phyloP scores from a whole-genome alignment of 2,888 invertebrate genomes.

The Parnassius glacialis region DNA sequence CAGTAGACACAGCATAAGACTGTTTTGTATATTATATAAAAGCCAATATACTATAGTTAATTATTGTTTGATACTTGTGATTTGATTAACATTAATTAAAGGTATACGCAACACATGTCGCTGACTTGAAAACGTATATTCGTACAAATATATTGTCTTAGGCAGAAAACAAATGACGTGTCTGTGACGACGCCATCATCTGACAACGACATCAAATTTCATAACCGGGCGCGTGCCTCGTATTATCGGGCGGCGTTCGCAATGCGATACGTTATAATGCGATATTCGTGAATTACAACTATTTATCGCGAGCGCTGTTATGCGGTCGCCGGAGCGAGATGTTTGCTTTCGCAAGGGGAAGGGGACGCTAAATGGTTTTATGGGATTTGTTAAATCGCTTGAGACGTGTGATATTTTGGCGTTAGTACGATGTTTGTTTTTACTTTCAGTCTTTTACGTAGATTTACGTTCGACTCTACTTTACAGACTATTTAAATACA shows the following conservation, averaged over 20 bases:
- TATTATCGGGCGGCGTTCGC: constrained; percentile 68
- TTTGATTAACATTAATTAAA: too few relatives aligned
- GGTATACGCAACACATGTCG: too few relatives aligned
- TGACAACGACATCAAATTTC: constrained; percentile 60
- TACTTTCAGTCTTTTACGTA: constrained; percentile 27
- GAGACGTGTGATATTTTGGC: constrained; percentile 39
- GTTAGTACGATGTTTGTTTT: constrained; percentile 39
- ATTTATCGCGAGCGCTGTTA: constrained; percentile 63
- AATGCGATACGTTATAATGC: constrained; percentile 50
- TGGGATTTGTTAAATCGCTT: constrained; percentile 61
- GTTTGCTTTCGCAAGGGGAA: constrained; percentile 38
- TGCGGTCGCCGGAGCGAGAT: constrained; percentile 54
- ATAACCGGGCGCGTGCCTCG: constrained; percentile 72
- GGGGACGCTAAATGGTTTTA: constrained; percentile 45
- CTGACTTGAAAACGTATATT: too few relatives aligned
- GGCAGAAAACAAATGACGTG: constrained; percentile 20
- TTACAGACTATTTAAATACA: background rate
- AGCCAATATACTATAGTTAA: too few relatives aligned
- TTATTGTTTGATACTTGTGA: too few relatives aligned
- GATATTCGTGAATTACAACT: constrained; percentile 75
- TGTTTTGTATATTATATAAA: too few relatives aligned
- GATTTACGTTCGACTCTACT: background rate
- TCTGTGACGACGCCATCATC: constrained; percentile 35
- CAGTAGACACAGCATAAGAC: too few relatives aligned
- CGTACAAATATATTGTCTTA: background rate